phyloP scores from a whole-genome alignment of 2,113 vertebrate species.

The Polyodon spathula region DNA sequence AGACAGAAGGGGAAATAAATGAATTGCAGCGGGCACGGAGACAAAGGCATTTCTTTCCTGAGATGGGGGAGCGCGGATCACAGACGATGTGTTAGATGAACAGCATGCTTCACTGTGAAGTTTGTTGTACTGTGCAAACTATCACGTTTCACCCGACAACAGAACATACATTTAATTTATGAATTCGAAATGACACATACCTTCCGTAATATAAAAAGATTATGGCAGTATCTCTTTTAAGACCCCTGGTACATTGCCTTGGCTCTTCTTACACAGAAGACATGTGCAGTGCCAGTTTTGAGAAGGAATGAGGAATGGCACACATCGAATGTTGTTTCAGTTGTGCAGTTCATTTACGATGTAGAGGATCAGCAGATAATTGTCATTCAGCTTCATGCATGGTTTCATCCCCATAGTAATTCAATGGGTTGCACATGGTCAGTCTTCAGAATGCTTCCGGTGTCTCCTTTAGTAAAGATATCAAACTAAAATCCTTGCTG shows the following conservation, averaged over 20 bases:
- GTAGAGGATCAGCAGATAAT: too few species aligned
- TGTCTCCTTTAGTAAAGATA: neutral
- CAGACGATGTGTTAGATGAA: neutral
- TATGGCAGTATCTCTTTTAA: constrained; percentile 3
- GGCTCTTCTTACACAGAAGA: neutral
- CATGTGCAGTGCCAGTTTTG: neutral
- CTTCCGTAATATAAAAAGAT: constrained; percentile 5
- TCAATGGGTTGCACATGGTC: too few species aligned
- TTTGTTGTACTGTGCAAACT: neutral
- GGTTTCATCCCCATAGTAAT: too few species aligned
- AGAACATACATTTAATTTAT: constrained; percentile 9
- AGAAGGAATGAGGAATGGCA: neutral
- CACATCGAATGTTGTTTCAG: neutral
- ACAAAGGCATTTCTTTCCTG: neutral
- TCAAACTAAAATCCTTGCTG: neutral
- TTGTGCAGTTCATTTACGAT: too few species aligned
- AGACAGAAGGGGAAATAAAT: constrained; percentile 10
- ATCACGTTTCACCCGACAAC: constrained; percentile 1
- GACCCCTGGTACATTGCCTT: neutral
- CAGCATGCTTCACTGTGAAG: constrained; percentile 9
- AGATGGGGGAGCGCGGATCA: neutral
- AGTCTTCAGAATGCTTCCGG: too few species aligned
- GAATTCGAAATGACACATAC: constrained; percentile 1
- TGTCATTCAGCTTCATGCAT: too few species aligned
- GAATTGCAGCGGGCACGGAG: constrained; percentile 2